Conservation (phyloP, 2,797 vertebrate genomes). For the Neosilurus hyrtlii region DNA sequence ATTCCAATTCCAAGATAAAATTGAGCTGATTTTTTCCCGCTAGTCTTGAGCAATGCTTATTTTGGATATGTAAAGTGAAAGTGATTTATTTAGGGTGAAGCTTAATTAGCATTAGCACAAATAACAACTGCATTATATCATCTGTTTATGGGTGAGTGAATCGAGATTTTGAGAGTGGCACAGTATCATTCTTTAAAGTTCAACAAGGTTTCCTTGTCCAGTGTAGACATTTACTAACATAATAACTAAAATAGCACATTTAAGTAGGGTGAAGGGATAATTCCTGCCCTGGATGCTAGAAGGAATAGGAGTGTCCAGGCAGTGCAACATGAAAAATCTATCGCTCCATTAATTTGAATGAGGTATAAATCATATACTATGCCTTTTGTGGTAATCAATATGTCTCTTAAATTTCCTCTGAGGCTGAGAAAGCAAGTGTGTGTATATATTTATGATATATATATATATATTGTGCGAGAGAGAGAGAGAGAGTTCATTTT, state of each 20-base stretch:
- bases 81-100: constrained; percentile 15
- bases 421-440: constrained; percentile 21
- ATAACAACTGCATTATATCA: constrained; percentile 16
- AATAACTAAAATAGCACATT: constrained; percentile 15
- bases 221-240: constrained; percentile 1
- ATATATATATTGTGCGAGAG: neutral
- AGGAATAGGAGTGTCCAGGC: constrained; percentile 35
- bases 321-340: constrained; percentile 51
- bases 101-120: constrained; percentile 17
- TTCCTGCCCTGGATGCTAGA: constrained; percentile 26
- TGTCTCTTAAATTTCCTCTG: constrained; percentile 35
- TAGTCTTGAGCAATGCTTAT: neutral
- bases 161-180: neutral
- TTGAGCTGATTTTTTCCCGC: neutral
- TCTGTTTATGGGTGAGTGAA: neutral
- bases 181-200: constrained; percentile 8
- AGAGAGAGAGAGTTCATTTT: neutral
- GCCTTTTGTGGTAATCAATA: constrained; percentile 51
- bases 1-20: constrained; percentile 27
- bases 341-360: constrained; percentile 49
- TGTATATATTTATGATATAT: too few species aligned
- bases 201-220: neutral
- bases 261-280: constrained; percentile 31
- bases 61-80: constrained; percentile 7
- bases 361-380: constrained; percentile 50